These are phyloP conservation scores for Enteromius mattozi DNA, from an alignment of 2,797 vertebrate species.

Conservation along the genomic window DNA sequence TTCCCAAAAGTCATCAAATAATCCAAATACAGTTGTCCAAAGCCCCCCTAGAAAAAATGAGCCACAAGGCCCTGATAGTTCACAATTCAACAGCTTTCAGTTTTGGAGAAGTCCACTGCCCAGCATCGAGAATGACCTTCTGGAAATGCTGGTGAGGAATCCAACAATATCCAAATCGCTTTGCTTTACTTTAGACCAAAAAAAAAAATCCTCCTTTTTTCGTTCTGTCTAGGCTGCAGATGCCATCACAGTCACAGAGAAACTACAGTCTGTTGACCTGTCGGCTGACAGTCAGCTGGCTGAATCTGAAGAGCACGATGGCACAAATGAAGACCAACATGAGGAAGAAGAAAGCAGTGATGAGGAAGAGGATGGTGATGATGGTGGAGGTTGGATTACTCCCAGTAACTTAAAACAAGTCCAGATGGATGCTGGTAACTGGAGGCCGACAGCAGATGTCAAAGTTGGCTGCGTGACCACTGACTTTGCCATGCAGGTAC, in stretches of 20 bases:
- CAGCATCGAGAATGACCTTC: constrained; percentile 80
- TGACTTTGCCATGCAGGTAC: constrained; percentile 97
- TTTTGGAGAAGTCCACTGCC: constrained; percentile 89
- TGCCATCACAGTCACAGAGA: constrained; percentile 37
- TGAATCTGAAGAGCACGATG: constrained; percentile 44
- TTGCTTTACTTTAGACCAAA: neutral
- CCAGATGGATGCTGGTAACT: constrained; percentile 80
- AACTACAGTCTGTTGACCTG: constrained; percentile 39
- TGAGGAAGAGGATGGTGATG: constrained; percentile 61
- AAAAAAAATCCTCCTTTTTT: neutral
- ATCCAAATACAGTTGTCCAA: neutral
- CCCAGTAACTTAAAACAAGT: constrained; percentile 89
- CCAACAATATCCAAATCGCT: neutral
- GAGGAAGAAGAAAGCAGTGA: constrained; percentile 53
- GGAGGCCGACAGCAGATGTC: constrained; percentile 70
- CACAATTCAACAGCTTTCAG: constrained; percentile 83
- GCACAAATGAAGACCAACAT: constrained; percentile 54
- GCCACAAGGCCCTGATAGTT: rapidly evolving
- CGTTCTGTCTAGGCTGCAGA: constrained; percentile 33
- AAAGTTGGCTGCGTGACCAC: constrained; percentile 92
- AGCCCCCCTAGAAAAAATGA: neutral
- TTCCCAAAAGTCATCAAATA: constrained; percentile 31
- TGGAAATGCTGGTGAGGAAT: constrained; percentile 84
- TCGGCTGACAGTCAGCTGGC: constrained; percentile 40
- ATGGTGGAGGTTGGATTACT: constrained; percentile 90